Evolutionary conservation across 2,113 vertebrate genomes (phyloP).

Genomic region (Lipotes vexillifer): DNA sequence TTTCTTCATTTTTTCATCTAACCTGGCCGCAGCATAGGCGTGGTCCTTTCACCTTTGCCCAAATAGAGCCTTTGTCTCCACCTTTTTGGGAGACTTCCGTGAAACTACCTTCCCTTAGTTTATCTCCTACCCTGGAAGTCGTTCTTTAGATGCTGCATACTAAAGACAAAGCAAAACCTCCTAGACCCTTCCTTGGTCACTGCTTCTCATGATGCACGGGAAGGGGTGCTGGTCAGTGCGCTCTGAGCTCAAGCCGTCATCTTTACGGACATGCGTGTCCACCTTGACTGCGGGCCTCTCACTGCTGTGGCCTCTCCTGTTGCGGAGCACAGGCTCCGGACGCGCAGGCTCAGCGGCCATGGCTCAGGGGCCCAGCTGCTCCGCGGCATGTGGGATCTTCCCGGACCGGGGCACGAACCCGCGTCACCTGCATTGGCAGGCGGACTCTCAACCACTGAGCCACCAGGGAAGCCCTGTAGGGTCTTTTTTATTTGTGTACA

Average conservation of each 20-base stretch:
- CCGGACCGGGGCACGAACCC: no score
- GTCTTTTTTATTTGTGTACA: not conserved
- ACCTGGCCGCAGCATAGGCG: not conserved
- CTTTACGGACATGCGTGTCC: rapidly evolving
- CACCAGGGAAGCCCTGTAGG: not conserved
- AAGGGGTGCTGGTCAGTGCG: no score
- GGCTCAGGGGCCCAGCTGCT: no score
- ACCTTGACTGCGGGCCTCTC: not conserved
- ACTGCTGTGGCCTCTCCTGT: no score
- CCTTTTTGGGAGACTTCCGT: not conserved
- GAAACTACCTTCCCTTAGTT: not conserved
- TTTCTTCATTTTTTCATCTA: not conserved
- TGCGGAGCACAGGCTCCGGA: no score
- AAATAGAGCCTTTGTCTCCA: not conserved
- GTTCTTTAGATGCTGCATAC: not conserved
- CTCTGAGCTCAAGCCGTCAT: not conserved
- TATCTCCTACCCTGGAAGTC: not conserved
- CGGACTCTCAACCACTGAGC: no score
- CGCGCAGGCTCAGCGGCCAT: no score
- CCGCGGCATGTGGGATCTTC: rapidly evolving
- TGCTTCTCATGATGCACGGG: not conserved
- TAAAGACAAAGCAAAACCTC: not conserved
- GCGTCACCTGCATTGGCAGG: no score
- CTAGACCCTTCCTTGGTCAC: not conserved
- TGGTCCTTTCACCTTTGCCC: not conserved